Percentiles rank a stretch among this genome's conserved stretches.
These are phyloP conservation scores for Choloepus didactylus DNA, from an alignment of 2,797 vertebrate genomes.

Conservation along the genomic window DNA sequence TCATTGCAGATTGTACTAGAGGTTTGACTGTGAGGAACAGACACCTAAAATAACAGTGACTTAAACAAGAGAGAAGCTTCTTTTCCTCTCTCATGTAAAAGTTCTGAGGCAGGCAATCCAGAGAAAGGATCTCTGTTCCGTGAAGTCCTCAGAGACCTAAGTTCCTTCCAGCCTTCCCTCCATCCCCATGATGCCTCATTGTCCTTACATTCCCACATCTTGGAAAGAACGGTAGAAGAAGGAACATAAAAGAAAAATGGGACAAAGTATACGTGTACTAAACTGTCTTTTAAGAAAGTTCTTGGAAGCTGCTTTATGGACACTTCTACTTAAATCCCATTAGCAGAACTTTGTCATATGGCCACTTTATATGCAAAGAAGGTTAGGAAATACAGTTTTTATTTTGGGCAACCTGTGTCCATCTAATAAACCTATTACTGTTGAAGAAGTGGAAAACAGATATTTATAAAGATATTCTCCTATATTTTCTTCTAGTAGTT, in stretches of 20 bases:
- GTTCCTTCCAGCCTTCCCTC: background rate
- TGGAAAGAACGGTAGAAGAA: background rate
- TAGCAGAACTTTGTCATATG: background rate
- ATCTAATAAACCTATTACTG: background rate
- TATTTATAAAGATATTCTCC: background rate
- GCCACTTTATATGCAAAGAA: background rate
- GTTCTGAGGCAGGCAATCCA: background rate
- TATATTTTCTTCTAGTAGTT: conserved; percentile 58
- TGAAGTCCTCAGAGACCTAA: background rate
- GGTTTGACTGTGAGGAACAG: background rate
- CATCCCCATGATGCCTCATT: background rate
- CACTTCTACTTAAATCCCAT: background rate
- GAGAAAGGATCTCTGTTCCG: background rate
- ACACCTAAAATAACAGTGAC: background rate
- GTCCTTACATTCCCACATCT: background rate
- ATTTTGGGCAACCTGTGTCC: background rate
- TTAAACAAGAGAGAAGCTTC: background rate
- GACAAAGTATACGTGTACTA: background rate
- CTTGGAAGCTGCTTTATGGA: background rate
- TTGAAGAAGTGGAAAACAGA: background rate
- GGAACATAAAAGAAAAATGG: background rate
- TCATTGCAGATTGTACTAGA: background rate
- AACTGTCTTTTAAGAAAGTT: background rate
- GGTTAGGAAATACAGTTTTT: background rate
- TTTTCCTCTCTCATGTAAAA: conserved; percentile 4